A percentile compares a stretch with the other conserved stretches of the same genome.
Conservation (phyloP, 2,113 vertebrate genomes). For the Plectropomus leopardus region DNA sequence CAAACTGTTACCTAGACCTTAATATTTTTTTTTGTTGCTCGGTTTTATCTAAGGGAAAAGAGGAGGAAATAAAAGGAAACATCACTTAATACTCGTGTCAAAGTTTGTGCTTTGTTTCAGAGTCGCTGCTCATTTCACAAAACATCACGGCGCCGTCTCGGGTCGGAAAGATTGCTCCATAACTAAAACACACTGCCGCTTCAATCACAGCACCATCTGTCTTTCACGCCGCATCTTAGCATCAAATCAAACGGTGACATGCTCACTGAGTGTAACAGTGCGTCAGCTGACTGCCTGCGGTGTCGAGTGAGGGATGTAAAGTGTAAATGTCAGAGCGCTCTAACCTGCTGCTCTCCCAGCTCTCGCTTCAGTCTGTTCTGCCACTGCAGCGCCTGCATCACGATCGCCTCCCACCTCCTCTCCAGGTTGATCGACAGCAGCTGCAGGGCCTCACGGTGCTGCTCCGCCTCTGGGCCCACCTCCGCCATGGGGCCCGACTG, state of each 20-base stretch:
- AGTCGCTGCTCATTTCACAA: conserved; percentile 25
- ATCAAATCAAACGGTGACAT: conserved; percentile 54
- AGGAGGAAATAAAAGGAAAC: not conserved
- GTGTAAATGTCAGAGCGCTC: conserved; percentile 57
- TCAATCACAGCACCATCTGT: conserved; percentile 61
- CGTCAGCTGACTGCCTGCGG: conserved; percentile 55
- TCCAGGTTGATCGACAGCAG: conserved; percentile 96
- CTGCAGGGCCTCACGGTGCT: conserved; percentile 91
- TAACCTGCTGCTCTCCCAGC: conserved; percentile 88
- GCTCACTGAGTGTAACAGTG: conserved; percentile 45
- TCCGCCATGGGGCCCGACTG: conserved; percentile 73
- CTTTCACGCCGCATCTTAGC: conserved; percentile 57
- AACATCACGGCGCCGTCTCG: conserved; percentile 14
- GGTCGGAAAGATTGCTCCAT: not conserved
- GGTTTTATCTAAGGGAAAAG: not conserved
- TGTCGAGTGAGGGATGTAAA: conserved; percentile 38
- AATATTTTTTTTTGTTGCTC: not conserved
- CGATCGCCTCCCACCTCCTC: conserved; percentile 97
- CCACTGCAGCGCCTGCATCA: conserved; percentile 99
- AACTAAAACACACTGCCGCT: conserved; percentile 6
- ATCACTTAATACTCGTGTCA: not conserved
- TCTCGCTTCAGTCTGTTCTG: conserved; percentile 91
- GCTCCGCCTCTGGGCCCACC: conserved; percentile 89
- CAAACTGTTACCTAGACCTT: not conserved
- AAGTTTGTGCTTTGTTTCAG: not conserved